Base-by-base conservation (phyloP, 2,888 invertebrate genomes). In the Nomada fabriciana region DNA sequence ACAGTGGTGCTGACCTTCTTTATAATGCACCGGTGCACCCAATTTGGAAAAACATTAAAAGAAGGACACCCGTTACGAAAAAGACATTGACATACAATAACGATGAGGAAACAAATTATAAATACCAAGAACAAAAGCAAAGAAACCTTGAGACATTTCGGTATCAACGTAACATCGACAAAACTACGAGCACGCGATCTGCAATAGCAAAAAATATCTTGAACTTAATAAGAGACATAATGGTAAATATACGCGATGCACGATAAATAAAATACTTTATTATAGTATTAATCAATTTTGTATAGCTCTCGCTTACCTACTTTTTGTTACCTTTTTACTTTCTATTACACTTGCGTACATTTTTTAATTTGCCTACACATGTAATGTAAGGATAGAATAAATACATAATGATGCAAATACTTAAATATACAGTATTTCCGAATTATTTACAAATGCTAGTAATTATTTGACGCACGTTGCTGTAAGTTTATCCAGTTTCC, bases 161-260 rank as follows among this genome's bases (percentile, higher is more conserved):
- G 69, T 59, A 83, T 71, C 43, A 82, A 68, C 74, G 86, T 61
- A 86, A 84, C 52, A 76, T 86, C 18, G 77, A 89, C 36, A 79
- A 88, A 18, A 71, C 68, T 4, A 71, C 85, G 36, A 85, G 87
- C 52, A 64, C 82, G 20, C 72, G 83, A 36, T 77, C 82, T 10
- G 74, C 80, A 15, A 36, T 82, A 25, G 20, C 87, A 10, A 87
- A 83, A 69, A 80, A 63, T 23, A 60, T 90, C 7, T 68, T 90
- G 11, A 36, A 84, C 71, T 87, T 83, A 80, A 15, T 91, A 43
- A 89, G 84, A 61, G 60, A 80, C 9, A 55, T 88, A 29, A 60
- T 87, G 2, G 13, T 87, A 9, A 42, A 47, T 47, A 47, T 47
- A 15, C 15, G 15, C 11, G 11, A 47, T 15, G 13, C 52, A 15